Base-by-base conservation (phyloP, 2,797 vertebrate species). In the Periparus ater region DNA sequence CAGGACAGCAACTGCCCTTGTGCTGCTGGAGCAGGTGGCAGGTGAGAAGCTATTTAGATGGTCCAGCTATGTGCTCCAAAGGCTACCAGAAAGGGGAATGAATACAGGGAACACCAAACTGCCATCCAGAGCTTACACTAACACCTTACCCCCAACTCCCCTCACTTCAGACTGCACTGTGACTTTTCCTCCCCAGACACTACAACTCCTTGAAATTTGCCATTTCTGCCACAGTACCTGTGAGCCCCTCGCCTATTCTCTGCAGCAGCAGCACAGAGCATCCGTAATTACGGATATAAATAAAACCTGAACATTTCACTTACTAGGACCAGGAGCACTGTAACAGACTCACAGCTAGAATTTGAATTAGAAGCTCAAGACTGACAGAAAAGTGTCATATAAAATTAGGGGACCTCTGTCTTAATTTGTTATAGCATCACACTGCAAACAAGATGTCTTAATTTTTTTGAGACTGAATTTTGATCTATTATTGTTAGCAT, bases 131-230 rank as follows among this genome's bases (percentile, higher is more conserved):
- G 29, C n/a, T 53, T 25, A 29, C 9, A 1, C 4, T 3, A 30
- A 44, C 19, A 40, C 6, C 5, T 57, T 55, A 8, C 5, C 6
- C 17, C 3, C 15, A 29, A 40, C 4, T 5, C 1, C 1, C 13
- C n/a, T 70, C 21, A 1, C 51, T 74, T 72, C 51, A 73, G 32
- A 58, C 17, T 20, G 40, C 45, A 54, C 29, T 22, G 15, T 17
- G 34, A 62, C 26, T 61, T 58, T 61, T 40, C 45, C 15, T 36
- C 2, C 38, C 40, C 17, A 32, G 21, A 51, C 29, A 42, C 38
- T 23, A 38, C 20, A 62, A 18, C 18, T 32, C 55, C 38, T 15
- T 38, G 23, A n/a, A 74, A 80, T 25, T 30, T 61, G 21, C 26
- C 11, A 17, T 58, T 85, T 85, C 51, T 88, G 71, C 13, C n/a